phyloP scores from a whole-genome alignment of 2,888 invertebrate genomes.

The Apamea crenata region DNA sequence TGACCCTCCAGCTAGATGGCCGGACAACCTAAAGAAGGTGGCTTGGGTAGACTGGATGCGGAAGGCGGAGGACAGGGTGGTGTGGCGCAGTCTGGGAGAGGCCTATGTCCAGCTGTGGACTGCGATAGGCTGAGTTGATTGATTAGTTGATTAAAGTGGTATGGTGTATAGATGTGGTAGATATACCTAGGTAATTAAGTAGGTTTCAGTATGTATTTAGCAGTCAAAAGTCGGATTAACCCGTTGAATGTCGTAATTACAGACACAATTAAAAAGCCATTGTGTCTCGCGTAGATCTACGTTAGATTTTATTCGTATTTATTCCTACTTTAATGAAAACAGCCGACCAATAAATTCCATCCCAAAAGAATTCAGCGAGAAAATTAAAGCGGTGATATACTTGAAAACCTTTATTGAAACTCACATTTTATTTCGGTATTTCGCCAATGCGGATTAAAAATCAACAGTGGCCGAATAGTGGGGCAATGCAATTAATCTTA shows the following conservation, averaged over 20 bases:
- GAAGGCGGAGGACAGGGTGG: too few relatives aligned
- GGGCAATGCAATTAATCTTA: constrained; percentile 83
- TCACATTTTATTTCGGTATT: constrained; percentile 72
- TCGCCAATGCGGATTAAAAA: constrained; percentile 79
- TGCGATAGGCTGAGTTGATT: too few relatives aligned
- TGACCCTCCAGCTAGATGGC: too few relatives aligned
- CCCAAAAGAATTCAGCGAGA: constrained; percentile 40
- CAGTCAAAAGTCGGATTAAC: neutral
- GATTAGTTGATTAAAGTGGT: too few relatives aligned
- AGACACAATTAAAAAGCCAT: too few relatives aligned
- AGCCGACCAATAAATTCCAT: constrained; percentile 34
- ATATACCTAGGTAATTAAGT: neutral
- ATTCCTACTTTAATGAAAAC: constrained; percentile 1
- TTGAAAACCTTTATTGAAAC: constrained; percentile 59
- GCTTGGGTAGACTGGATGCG: too few relatives aligned
- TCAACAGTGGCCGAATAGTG: constrained; percentile 80
- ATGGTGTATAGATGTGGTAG: neutral
- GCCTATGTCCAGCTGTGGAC: too few relatives aligned
- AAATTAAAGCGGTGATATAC: constrained; percentile 55
- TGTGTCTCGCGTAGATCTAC: too few relatives aligned
- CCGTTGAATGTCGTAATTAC: too few relatives aligned
- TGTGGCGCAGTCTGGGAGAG: too few relatives aligned
- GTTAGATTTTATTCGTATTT: too few relatives aligned
- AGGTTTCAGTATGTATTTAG: neutral
- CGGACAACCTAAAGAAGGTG: too few relatives aligned